Evolutionary conservation across 1,140 invertebrate species (phyloP), one percentile per base, ranked within the genome.

Genomic region (Drosophila equinoxialis): DNA sequence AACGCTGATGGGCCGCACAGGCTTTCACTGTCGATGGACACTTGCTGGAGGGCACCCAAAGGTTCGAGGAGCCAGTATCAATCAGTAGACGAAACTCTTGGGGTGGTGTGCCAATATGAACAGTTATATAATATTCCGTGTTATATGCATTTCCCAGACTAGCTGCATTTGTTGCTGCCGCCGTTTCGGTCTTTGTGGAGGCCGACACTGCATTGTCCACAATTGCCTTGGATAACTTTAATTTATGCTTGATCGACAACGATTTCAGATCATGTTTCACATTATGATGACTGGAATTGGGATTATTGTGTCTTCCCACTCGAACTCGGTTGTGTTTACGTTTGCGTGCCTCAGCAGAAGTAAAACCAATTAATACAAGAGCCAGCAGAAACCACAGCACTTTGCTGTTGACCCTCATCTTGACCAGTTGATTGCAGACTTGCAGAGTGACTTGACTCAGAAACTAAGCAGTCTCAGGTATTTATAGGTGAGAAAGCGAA

Each of bases 11-110:
- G 99, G 98, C 1, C 42, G 39, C 42, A 48, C 45, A 51, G 4
- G 93, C 98, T 99, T 64, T 98, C 98, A 78, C 98, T 6, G 0
- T 35, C 17, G 1, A 13, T 14, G 17, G 45, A 51, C 98, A 99
- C 86, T 98, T 95, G 92, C 98, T 97, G 1, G 98, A 99, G 10
- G 98, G 98, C 58, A 99, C 95, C 98, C 98, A 99, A n/a, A 99
- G 94, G 92, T 99, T 99, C 7, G 98, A 98, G 0, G 98, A 99
- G 61, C 98, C 99, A 11, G 98, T 98, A 92, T 99, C 99, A 93
- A 99, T 51, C 17, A 51, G 45, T 11, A 51, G 8, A 51, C 45
- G 99, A 41, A 99, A 95, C 48, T 99, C 98, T 78, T 95, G 96
- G 92, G 99, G 99, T 0, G 93, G 93, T 93, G 99, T 98, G 20